Conservation (phyloP, 37 sponge, comb jelly and placozoan species). For the Theonella swinhoei region DNA sequence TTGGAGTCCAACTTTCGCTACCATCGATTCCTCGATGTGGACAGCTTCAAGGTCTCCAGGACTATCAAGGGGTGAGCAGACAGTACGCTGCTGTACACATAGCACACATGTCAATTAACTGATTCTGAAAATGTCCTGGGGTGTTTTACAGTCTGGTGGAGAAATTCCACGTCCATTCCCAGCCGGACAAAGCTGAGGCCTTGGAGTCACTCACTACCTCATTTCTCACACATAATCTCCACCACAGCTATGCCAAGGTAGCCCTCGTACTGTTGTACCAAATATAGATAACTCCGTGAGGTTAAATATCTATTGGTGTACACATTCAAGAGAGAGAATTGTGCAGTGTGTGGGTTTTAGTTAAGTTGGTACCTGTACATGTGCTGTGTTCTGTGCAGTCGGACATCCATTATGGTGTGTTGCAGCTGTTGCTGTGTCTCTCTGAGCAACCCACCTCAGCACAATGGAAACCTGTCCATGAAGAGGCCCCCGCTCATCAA, state of each 20-base stretch:
- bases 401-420: slow-evolving; percentile 58
- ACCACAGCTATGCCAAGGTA: slow-evolving; percentile 41
- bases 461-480: slow-evolving; percentile 1
- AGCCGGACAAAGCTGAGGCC: slow-evolving; percentile 55
- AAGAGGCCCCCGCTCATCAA: not conserved
- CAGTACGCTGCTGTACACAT: not conserved
- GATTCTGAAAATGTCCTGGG: not conserved
- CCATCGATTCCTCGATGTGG: slow-evolving; percentile 67
- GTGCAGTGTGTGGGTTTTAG: too few species aligned
- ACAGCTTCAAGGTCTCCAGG: slow-evolving; percentile 36
- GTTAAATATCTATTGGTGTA: not conserved
- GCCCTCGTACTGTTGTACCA: too few species aligned
- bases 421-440: slow-evolving; percentile 54
- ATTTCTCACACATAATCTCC: slow-evolving; percentile 23
- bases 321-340: not conserved
- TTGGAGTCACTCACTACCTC: slow-evolving; percentile 21
- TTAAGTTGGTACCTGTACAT: not conserved
- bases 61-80: slow-evolving; percentile 50
- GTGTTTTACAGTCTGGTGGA: slow-evolving; percentile 38
- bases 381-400: slow-evolving; percentile 6
- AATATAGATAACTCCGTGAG: too few species aligned
- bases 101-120: not conserved
- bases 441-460: slow-evolving; percentile 42
- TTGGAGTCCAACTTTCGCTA: slow-evolving; percentile 66
- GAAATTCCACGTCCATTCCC: slow-evolving; percentile 56